Percentiles rank a stretch among this genome's conserved stretches.
These are phyloP conservation scores for Toxotes chatareus DNA, from an alignment of 2,113 vertebrate genomes.

Conservation along the genomic window DNA sequence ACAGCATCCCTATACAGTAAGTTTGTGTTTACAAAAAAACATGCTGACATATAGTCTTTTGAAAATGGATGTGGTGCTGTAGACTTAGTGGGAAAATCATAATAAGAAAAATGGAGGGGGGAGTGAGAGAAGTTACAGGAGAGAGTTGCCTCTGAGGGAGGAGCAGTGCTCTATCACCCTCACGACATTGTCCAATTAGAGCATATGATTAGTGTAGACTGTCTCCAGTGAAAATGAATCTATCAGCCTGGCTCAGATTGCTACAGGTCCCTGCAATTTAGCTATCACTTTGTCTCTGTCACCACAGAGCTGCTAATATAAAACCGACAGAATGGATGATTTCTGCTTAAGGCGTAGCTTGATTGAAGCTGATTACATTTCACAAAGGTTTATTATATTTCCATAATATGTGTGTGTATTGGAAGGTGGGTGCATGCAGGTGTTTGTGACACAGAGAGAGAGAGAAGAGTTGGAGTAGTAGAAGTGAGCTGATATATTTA, in stretches of 20 bases:
- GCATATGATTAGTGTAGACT: slow-evolving; percentile 69
- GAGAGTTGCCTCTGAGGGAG: slow-evolving; percentile 32
- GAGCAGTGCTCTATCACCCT: slow-evolving; percentile 56
- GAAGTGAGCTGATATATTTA: neutral
- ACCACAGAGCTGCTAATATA: slow-evolving; percentile 66
- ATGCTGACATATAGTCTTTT: slow-evolving; percentile 50
- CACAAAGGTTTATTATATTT: slow-evolving; percentile 67
- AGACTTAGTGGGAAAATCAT: slow-evolving; percentile 12
- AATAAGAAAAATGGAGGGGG: slow-evolving; percentile 23
- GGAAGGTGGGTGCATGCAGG: slow-evolving; percentile 1
- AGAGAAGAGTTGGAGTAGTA: neutral
- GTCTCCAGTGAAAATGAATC: slow-evolving; percentile 75
- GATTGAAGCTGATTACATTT: slow-evolving; percentile 78
- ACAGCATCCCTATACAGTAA: slow-evolving; percentile 5
- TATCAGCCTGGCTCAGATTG: slow-evolving; percentile 68
- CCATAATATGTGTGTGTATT: slow-evolving; percentile 39
- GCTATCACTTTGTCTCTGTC: slow-evolving; percentile 75
- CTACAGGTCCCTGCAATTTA: slow-evolving; percentile 70
- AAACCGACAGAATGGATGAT: slow-evolving; percentile 73
- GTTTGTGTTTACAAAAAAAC: slow-evolving; percentile 32
- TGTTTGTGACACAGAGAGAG: slow-evolving; percentile 13
- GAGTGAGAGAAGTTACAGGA: slow-evolving; percentile 32
- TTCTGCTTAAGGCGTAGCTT: slow-evolving; percentile 72
- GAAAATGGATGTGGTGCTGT: slow-evolving; percentile 19
- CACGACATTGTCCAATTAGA: slow-evolving; percentile 77